Conservation (phyloP, 53 echinoderm and acorn worm species). For the Luidia sarsii region DNA sequence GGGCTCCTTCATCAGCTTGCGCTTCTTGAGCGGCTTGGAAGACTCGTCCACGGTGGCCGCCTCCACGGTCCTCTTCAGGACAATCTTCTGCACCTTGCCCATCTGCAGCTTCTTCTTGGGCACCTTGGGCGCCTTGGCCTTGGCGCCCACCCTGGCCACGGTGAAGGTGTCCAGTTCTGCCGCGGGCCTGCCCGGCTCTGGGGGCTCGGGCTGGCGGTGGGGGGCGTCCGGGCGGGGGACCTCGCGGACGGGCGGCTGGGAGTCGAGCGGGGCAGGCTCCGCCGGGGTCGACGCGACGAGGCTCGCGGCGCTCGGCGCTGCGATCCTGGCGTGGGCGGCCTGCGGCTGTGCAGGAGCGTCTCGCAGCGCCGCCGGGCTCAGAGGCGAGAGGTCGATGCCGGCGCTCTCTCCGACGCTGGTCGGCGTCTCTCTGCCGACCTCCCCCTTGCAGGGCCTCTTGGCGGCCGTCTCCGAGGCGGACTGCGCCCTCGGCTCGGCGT, state of each 20-base stretch:
- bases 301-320: not conserved
- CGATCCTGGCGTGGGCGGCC: too few species aligned
- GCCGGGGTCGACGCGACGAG: not conserved
- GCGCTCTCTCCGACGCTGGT: not conserved
- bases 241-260: not conserved
- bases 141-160: constrained; percentile 1
- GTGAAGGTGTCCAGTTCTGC: constrained; percentile 19
- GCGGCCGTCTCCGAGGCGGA: not conserved
- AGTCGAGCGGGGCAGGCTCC: too few species aligned
- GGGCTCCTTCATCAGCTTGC: constrained; percentile 92
- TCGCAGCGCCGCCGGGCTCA: not conserved
- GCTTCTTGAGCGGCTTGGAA: constrained; percentile 87
- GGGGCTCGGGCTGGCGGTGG: too few species aligned
- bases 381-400: not conserved
- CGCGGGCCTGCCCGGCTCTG: not conserved
- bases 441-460: constrained; percentile 39
- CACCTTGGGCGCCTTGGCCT: constrained; percentile 24
- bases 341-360: too few species aligned
- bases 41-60: constrained; percentile 73
- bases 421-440: not conserved
- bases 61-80: constrained; percentile 20
- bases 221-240: not conserved
- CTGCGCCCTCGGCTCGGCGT: not conserved
- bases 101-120: constrained; percentile 40
- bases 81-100: constrained; percentile 48